Evolutionary conservation across 2,113 vertebrate species (phyloP), one percentile per base, ranked within the genome.

Genomic region (Crotalus helleri): DNA sequence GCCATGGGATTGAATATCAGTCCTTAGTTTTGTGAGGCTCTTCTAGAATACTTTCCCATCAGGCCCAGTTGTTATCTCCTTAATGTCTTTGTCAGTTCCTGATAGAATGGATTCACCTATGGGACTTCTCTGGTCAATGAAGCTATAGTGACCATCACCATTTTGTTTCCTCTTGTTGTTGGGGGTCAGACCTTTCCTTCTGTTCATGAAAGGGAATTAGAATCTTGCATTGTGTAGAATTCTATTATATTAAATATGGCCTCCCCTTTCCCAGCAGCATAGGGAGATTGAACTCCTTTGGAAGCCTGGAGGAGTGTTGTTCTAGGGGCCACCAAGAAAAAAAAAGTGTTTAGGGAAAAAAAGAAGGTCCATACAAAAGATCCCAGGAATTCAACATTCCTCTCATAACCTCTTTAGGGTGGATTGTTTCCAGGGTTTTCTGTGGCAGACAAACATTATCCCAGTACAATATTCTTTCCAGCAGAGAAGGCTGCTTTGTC

Each of bases 201-300:
- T 87, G 88, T 74, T 55, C 57, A 90, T 92, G 74, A 92, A 94
- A 94, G 55, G 87, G 74, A 87, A 59, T 81, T 92, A 49, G 85
- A 90, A 69, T 90, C 51, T 46, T 69, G 91, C 39, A 92, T 94
- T 94, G 91, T 94, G 53, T 86, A 87, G 58, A 29, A 58, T n/a
- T 94, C 81, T 74, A 94, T 90, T 94, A 88, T 94, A 90, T 29
- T 90, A 64, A 94, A 92, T 69, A 92, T 92, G 74, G 93, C 17
- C 81, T 92, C 91, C 91, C 39, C 21, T 94, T 92, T 94, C 88
- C 91, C 91, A 92, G 93, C 88, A 92, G 19, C 91, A 49, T 12
- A 86, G 59, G 92, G 88, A 44, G 93, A 90, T 8, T 57, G 88
- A 90, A 92, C 58, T 59, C 51, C 39, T 92, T 92, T 94, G 57